Evolutionary conservation across 2,113 vertebrate genomes (phyloP), one percentile per base, ranked within the genome.

Genomic region (Elanus axillaris): DNA sequence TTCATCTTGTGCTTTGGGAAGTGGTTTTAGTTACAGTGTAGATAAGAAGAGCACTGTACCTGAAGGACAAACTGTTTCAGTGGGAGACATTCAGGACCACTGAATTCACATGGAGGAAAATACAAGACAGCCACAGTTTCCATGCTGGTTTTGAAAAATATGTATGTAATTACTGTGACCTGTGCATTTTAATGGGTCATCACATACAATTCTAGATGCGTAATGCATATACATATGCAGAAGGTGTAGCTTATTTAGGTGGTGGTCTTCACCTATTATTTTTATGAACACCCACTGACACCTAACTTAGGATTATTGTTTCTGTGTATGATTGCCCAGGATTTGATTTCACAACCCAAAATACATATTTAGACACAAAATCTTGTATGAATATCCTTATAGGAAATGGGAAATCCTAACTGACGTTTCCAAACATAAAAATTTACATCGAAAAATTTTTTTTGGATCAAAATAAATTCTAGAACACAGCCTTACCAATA

Each of bases 381-480:
- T 84, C n/a, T 29, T 74, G 40, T 27, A 45, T 60, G 19, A 85
- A 18, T 82, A 45, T 36, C 48, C 5, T 38, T 68, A 20, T 1
- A 78, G 58, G 80, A 89, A 93, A 58, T 50, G 42, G 11, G 7
- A 80, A 88, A 56, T 63, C 19, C 7, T 87, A 72, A 16, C 0
- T 87, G 22, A 73, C 16, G 23, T 78, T 90, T n/a, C n/a, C 64
- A 59, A 77, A 58, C 5, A 8, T 69, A 34, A 87, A 92, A 38
- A 72, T 56, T 73, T 47, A 16, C n/a, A 29, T 66, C n/a, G 69
- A 53, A 53, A 96, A 96, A 90, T 19, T 72, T 89, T 34, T 36
- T 78, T 95, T 84, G 77, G 27, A 72, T 94, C 63, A 72, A 96
- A 84, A 88, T 73, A 79, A 94, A 78, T 77, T 94, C 92, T 80